These are phyloP conservation scores for Champsocephalus gunnari DNA, from an alignment of 2,797 vertebrate genomes.

Conservation along the genomic window DNA sequence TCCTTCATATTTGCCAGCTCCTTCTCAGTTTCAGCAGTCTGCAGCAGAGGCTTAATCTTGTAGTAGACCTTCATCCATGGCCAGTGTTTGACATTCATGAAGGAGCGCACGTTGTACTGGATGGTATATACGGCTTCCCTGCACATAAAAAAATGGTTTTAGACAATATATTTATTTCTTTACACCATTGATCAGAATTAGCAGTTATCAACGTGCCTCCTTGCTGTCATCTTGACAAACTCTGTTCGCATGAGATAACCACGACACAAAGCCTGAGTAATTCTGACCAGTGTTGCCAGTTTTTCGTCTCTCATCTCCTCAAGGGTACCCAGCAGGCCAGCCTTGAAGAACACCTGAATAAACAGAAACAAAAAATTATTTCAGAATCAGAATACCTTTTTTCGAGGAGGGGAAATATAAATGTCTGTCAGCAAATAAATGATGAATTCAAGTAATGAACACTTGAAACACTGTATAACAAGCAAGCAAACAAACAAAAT, in stretches of 20 bases:
- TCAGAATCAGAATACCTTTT: too few relatives aligned
- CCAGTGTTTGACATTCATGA: conserved; percentile 94
- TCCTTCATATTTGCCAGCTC: conserved; percentile 91
- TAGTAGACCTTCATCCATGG: conserved; percentile 96
- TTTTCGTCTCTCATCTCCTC: conserved; percentile 91
- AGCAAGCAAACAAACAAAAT: too few relatives aligned
- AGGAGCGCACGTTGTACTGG: conserved; percentile 90
- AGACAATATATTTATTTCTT: too few relatives aligned
- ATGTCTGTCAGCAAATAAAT: too few relatives aligned
- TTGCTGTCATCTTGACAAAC: conserved; percentile 87
- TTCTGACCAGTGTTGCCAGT: conserved; percentile 84
- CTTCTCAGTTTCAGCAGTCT: conserved; percentile 91
- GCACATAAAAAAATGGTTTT: not conserved
- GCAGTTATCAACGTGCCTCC: conserved; percentile 73
- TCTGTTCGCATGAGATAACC: conserved; percentile 87
- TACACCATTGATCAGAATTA: too few relatives aligned
- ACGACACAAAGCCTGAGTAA: conserved; percentile 86
- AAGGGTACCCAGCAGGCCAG: conserved; percentile 87
- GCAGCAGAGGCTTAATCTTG: conserved; percentile 93
- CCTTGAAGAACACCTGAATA: conserved; percentile 89
- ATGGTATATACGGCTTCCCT: conserved; percentile 89
- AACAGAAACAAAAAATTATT: too few relatives aligned
- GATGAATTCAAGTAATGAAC: too few relatives aligned
- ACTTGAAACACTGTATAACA: too few relatives aligned
- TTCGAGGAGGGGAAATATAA: too few relatives aligned